Evolutionary conservation across 2,113 vertebrate genomes (phyloP).

Genomic region (Takifugu flavidus): DNA sequence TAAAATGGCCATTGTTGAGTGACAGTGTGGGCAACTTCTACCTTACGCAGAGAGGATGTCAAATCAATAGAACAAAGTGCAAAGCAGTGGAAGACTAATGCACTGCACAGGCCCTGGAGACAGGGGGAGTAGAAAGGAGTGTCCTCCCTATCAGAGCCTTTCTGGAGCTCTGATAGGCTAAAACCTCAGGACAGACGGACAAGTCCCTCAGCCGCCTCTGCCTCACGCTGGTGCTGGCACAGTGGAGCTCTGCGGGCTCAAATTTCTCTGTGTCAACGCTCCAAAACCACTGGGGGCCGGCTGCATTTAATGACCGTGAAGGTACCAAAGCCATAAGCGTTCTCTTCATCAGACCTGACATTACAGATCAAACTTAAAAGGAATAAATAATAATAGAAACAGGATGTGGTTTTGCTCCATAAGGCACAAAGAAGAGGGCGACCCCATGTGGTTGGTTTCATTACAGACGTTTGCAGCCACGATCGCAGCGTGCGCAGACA

Average conservation of each 20-base stretch:
- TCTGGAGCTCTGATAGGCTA: constrained; percentile 39
- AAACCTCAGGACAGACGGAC: constrained; percentile 6
- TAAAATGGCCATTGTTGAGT: background rate
- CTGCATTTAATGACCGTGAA: constrained; percentile 36
- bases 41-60: constrained; percentile 17
- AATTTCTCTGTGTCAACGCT: constrained; percentile 46
- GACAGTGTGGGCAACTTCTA: constrained; percentile 1
- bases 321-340: no score
- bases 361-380: no score
- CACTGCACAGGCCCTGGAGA: constrained; percentile 42
- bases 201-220: background rate
- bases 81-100: constrained; percentile 45
- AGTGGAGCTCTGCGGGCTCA: constrained; percentile 34
- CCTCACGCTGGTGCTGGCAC: constrained; percentile 41
- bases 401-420: no score
- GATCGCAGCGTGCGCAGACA: no score
- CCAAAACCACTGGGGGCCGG: constrained; percentile 58
- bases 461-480: no score
- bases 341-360: no score
- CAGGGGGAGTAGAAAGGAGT: constrained; percentile 23
- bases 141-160: constrained; percentile 19
- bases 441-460: no score
- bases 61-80: constrained; percentile 55
- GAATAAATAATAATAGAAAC: no score
- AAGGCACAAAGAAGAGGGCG: no score